These are phyloP conservation scores for Volucella zonaria DNA, from an alignment of 2,888 invertebrate species.

Conservation along the genomic window DNA sequence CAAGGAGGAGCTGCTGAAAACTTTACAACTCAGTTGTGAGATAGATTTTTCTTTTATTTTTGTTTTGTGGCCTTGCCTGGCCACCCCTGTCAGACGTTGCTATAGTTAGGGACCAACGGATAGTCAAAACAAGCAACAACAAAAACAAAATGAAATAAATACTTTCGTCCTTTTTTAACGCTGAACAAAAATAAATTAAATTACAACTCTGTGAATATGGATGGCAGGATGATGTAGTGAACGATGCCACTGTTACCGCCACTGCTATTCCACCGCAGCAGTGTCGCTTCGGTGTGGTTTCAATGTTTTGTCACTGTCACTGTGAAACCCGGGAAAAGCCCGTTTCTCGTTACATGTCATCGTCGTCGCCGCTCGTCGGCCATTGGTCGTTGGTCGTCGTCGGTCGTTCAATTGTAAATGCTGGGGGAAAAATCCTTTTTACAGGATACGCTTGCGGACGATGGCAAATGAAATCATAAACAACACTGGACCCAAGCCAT, in stretches of 20 bases:
- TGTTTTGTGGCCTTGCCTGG: conserved; percentile 19
- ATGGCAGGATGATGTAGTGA: conserved; percentile 45
- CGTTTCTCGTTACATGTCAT: conserved; percentile 36
- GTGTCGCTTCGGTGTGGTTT: conserved; percentile 70
- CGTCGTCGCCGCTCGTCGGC: too few relatives aligned
- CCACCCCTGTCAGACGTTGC: conserved; percentile 27
- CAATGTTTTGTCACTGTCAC: conserved; percentile 68
- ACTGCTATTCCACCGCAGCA: conserved; percentile 37
- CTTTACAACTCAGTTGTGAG: conserved; percentile 54
- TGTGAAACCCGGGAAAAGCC: conserved; percentile 31
- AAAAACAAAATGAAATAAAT: conserved; percentile 37
- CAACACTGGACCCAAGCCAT: conserved; percentile 22
- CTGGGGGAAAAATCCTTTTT: conserved; percentile 34
- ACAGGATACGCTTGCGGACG: conserved; percentile 8
- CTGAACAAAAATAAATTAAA: conserved; percentile 64
- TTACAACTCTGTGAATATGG: conserved; percentile 65
- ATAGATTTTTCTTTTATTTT: neutral
- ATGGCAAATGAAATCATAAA: conserved; percentile 57
- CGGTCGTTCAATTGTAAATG: conserved; percentile 32
- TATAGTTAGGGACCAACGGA: conserved; percentile 25
- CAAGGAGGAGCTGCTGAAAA: conserved; percentile 34
- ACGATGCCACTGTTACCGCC: conserved; percentile 36
- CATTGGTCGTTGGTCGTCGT: too few relatives aligned
- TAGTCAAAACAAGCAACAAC: conserved; percentile 39
- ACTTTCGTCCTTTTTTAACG: conserved; percentile 31